phyloP scores from a whole-genome alignment of 1,140 invertebrate genomes.

The Whitmania pigra region DNA sequence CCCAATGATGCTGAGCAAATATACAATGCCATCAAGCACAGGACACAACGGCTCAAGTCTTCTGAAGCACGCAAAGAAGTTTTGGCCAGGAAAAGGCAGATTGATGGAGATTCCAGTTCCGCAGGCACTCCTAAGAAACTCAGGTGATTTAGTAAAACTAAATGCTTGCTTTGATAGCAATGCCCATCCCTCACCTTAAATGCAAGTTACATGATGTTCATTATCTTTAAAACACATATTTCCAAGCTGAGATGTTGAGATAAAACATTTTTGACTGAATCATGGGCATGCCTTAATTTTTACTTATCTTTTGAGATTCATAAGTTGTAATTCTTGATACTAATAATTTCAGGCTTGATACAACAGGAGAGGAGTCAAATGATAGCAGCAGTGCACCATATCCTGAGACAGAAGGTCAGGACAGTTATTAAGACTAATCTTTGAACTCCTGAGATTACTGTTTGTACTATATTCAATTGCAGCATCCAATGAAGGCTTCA shows the following conservation, averaged over 20 bases:
- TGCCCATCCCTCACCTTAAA: too few species aligned
- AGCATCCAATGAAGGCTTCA: slow-evolving; percentile 19
- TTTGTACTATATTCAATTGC: neutral
- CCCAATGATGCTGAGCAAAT: slow-evolving; percentile 64
- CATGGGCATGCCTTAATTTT: neutral
- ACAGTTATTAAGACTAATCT: neutral
- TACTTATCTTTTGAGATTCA: neutral
- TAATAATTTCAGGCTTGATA: too few species aligned
- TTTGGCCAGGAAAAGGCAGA: too few species aligned
- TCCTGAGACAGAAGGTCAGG: slow-evolving; percentile 18
- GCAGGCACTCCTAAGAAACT: too few species aligned
- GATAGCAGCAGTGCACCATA: slow-evolving; percentile 17
- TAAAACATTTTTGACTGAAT: neutral
- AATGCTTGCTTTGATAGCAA: too few species aligned
- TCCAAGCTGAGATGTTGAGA: neutral
- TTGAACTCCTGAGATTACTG: neutral
- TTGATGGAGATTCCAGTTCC: too few species aligned
- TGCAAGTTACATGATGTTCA: neutral
- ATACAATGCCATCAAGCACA: slow-evolving; percentile 55
- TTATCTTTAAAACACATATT: neutral
- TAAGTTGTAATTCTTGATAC: too few species aligned
- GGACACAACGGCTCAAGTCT: slow-evolving; percentile 41
- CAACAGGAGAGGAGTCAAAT: slow-evolving; percentile 17
- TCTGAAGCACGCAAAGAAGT: slow-evolving; percentile 26
- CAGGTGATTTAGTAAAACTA: too few species aligned